These are phyloP conservation scores for Mylabris sibirica DNA, from an alignment of 2,888 invertebrate species.

Conservation along the genomic window DNA sequence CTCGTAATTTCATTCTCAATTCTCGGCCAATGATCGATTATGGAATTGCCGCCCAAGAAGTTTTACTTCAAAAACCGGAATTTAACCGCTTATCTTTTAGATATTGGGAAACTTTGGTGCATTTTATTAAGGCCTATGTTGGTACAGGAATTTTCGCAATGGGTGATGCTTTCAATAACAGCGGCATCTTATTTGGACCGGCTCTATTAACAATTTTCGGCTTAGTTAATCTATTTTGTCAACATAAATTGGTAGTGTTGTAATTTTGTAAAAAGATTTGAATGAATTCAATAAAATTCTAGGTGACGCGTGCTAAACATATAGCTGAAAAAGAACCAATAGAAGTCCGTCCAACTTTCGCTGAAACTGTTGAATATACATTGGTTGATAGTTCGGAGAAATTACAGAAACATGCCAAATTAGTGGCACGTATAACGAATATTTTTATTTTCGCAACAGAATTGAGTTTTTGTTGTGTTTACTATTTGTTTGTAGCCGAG, in stretches of 20 bases:
- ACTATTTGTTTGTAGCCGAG: conserved; percentile 93
- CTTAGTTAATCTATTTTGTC: conserved; percentile 83
- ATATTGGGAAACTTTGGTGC: conserved; percentile 83
- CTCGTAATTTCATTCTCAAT: too few species aligned
- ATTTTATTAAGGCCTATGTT: conserved; percentile 89
- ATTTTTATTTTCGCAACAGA: conserved; percentile 93
- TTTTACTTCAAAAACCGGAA: too few species aligned
- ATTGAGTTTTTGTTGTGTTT: conserved; percentile 97
- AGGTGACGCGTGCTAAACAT: not conserved
- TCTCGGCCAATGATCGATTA: too few species aligned
- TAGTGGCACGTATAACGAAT: conserved; percentile 54
- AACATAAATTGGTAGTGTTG: conserved; percentile 78
- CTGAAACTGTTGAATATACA: conserved; percentile 27
- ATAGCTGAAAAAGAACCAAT: conserved; percentile 18
- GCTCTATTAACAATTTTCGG: conserved; percentile 78
- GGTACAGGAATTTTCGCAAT: conserved; percentile 93
- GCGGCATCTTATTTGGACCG: conserved; percentile 83
- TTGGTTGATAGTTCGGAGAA: not conserved
- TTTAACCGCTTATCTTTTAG: conserved; percentile 62
- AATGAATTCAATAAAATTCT: not conserved
- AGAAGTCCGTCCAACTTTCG: conserved; percentile 21
- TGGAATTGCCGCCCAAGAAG: too few species aligned
- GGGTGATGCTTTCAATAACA: conserved; percentile 89
- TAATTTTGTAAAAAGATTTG: not conserved
- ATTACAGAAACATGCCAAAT: conserved; percentile 12